Conservation (phyloP, 2,888 invertebrate genomes). For the Drosophila mimica region DNA sequence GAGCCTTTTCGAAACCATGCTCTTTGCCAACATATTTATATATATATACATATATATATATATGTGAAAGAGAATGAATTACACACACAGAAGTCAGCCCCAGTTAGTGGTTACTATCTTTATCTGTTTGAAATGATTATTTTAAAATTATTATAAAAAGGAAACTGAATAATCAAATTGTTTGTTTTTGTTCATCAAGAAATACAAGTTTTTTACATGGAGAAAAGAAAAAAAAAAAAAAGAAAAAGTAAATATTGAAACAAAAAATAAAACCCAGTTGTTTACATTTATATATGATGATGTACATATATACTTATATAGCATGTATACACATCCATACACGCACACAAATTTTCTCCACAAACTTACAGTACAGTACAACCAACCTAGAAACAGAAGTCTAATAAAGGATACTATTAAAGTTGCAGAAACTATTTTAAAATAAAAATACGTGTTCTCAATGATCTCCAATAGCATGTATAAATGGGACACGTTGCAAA, state of each 20-base stretch:
- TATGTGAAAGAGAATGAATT: not conserved
- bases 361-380: slow-evolving; percentile 54
- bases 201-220: slow-evolving; percentile 77
- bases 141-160: slow-evolving; percentile 62
- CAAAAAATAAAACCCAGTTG: slow-evolving; percentile 57
- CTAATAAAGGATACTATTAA: slow-evolving; percentile 74
- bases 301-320: slow-evolving; percentile 16
- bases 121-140: slow-evolving; percentile 78
- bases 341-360: slow-evolving; percentile 24
- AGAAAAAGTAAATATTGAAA: slow-evolving; percentile 67
- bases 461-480: not conserved
- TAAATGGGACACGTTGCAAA: not conserved
- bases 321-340: slow-evolving; percentile 16
- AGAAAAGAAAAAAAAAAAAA: slow-evolving; percentile 56
- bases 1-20: slow-evolving; percentile 42
- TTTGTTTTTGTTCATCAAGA: slow-evolving; percentile 77
- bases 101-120: slow-evolving; percentile 63
- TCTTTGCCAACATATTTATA: slow-evolving; percentile 8
- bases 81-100: slow-evolving; percentile 21
- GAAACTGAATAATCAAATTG: slow-evolving; percentile 75
- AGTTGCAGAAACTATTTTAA: slow-evolving; percentile 73
- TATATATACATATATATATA: not conserved
- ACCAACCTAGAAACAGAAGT: slow-evolving; percentile 54
- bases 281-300: slow-evolving; percentile 66
- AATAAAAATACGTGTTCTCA: slow-evolving; percentile 39